A percentile compares a stretch with the other conserved stretches of the same genome.
Evolutionary conservation across 2,113 vertebrate genomes (phyloP).

Genomic region (Climacteris rufus): DNA sequence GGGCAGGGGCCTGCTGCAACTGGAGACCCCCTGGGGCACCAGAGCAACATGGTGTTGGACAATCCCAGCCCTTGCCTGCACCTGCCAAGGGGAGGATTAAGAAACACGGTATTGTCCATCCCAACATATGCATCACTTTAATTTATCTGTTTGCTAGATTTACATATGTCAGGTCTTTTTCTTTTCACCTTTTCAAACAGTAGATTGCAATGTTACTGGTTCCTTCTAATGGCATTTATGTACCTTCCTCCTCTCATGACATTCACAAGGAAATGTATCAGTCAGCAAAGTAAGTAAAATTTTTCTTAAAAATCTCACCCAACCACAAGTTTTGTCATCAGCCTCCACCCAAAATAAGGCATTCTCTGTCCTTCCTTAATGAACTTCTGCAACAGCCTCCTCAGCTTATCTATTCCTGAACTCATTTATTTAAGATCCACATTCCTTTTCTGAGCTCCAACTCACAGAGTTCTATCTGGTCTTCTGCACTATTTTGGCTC

Average conservation of each 20-base stretch:
- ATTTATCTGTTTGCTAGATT: not conserved
- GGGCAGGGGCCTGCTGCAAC: not conserved
- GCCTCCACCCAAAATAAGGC: not conserved
- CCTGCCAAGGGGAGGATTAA: not conserved
- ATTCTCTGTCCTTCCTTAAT: not conserved
- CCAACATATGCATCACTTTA: not conserved
- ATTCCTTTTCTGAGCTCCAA: not conserved
- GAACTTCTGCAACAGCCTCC: not conserved
- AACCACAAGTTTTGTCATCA: not conserved
- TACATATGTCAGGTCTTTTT: not conserved
- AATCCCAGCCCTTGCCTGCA: not conserved
- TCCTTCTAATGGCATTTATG: not conserved
- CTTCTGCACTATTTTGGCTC: not conserved
- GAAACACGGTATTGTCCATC: not conserved
- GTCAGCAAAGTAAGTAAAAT: not conserved
- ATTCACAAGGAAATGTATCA: not conserved
- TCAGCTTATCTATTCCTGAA: not conserved
- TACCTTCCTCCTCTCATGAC: not conserved
- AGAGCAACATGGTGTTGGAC: not conserved
- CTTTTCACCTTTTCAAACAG: not conserved
- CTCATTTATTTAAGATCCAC: not conserved
- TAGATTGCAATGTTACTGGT: not conserved
- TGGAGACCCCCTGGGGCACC: not conserved
- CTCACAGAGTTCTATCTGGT: not conserved
- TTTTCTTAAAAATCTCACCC: not conserved